phyloP scores from a whole-genome alignment of 2,797 vertebrate species.

The Cuculus canorus region DNA sequence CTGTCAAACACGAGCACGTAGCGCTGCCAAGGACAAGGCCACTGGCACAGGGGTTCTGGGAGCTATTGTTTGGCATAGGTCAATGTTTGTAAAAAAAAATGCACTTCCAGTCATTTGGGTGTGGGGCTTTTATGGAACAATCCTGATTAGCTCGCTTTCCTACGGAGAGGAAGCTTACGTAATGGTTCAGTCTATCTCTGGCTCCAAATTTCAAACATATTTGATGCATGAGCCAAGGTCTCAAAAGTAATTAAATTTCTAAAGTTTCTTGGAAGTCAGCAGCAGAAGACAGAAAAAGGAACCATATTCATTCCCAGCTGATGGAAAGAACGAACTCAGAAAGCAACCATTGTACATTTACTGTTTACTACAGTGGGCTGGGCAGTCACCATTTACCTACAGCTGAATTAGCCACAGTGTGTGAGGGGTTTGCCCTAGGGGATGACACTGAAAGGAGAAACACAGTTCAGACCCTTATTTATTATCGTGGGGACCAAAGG shows the following conservation, averaged over 20 bases:
- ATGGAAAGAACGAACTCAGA: background rate
- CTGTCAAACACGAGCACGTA: background rate
- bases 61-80: background rate
- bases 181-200: background rate
- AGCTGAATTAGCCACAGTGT: background rate
- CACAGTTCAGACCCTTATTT: background rate
- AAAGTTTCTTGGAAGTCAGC: background rate
- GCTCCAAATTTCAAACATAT: slow-evolving; percentile 20
- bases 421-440: background rate
- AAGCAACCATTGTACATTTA: background rate
- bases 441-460: background rate
- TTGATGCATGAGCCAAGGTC: slow-evolving; percentile 7
- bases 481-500: background rate
- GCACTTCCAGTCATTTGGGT: slow-evolving; percentile 8
- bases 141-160: slow-evolving; percentile 37
- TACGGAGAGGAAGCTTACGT: slow-evolving; percentile 21
- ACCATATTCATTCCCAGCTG: background rate
- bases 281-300: background rate
- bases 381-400: accelerated
- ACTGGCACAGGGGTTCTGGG: background rate
- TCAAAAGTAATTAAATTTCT: slow-evolving; percentile 13
- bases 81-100: background rate
- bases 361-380: background rate
- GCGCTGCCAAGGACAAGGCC: slow-evolving; percentile 22
- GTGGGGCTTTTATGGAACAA: slow-evolving; percentile 8